phyloP scores from a whole-genome alignment of 2,888 invertebrate genomes.

The Papilio gigon region DNA sequence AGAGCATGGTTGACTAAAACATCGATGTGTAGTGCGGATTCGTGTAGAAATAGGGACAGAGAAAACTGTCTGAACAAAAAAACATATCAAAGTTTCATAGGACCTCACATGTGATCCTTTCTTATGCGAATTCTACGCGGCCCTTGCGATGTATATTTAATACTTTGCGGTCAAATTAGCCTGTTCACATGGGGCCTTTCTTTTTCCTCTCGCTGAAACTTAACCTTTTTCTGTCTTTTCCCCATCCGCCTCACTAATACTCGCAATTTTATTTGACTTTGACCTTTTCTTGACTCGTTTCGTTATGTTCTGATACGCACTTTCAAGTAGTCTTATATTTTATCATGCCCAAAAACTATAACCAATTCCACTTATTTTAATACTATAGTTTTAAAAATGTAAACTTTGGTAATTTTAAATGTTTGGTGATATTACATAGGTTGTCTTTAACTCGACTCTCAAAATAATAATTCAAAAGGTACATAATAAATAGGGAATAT shows the following conservation, averaged over 20 bases:
- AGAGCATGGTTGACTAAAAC: background rate
- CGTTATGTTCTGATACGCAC: background rate
- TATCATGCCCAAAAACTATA: no score
- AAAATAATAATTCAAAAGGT: background rate
- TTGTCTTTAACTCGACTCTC: no score
- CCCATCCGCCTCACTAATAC: slow-evolving; percentile 2
- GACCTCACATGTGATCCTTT: slow-evolving; percentile 16
- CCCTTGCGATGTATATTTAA: slow-evolving; percentile 16
- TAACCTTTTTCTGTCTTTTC: slow-evolving; percentile 18
- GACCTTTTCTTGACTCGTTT: background rate
- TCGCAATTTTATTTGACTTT: background rate
- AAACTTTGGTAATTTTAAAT: no score
- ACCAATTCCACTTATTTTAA: no score
- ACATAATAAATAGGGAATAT: background rate
- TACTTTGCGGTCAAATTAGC: slow-evolving; percentile 23
- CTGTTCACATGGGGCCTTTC: slow-evolving; percentile 20
- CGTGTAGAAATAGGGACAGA: background rate
- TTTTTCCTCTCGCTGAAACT: slow-evolving; percentile 10
- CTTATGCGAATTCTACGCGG: slow-evolving; percentile 16
- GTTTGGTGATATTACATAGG: no score
- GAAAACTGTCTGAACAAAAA: background rate
- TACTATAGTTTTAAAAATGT: no score
- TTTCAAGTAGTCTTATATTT: background rate
- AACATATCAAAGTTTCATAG: slow-evolving; percentile 16
- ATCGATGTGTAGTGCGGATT: background rate